Conservation (phyloP, 2,888 invertebrate species). For the Lordiphosa fenestrarum region DNA sequence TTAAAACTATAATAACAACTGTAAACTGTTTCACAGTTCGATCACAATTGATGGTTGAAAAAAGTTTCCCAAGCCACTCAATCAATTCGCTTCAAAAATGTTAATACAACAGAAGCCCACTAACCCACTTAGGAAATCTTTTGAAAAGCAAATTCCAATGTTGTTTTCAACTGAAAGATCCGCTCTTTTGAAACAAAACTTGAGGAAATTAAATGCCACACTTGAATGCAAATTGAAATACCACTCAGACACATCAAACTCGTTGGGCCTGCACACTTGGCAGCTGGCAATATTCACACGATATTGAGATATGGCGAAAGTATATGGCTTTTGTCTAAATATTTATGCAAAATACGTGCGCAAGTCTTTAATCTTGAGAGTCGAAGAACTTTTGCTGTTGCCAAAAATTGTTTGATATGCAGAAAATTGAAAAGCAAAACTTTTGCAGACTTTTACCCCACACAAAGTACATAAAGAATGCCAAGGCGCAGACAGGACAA, state of each 20-base stretch:
- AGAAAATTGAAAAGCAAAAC: conserved; percentile 70
- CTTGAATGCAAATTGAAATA: conserved; percentile 51
- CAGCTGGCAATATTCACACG: conserved; percentile 56
- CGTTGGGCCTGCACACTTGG: conserved; percentile 13
- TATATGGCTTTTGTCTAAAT: conserved; percentile 34
- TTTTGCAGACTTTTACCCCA: conserved; percentile 30
- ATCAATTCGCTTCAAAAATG: too few species aligned
- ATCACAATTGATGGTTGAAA: too few species aligned
- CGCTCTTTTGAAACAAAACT: conserved; percentile 26
- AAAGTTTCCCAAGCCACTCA: too few species aligned
- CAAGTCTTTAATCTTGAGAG: conserved; percentile 62
- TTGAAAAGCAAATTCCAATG: conserved; percentile 9
- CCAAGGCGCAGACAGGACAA: conserved; percentile 26
- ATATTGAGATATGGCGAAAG: conserved; percentile 7
- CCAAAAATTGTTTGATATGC: conserved; percentile 55
- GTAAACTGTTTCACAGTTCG: too few species aligned
- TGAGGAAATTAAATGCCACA: conserved; percentile 43
- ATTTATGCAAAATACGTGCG: conserved; percentile 71
- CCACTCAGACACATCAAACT: conserved; percentile 22
- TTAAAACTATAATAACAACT: too few species aligned
- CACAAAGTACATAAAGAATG: conserved; percentile 49
- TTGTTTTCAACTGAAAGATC: neutral
- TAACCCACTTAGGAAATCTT: neutral
- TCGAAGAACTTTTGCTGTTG: conserved; percentile 31
- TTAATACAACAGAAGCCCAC: too few species aligned